These are phyloP conservation scores for Oenanthe melanoleuca DNA, from an alignment of 2,113 vertebrate species.

Conservation along the genomic window DNA sequence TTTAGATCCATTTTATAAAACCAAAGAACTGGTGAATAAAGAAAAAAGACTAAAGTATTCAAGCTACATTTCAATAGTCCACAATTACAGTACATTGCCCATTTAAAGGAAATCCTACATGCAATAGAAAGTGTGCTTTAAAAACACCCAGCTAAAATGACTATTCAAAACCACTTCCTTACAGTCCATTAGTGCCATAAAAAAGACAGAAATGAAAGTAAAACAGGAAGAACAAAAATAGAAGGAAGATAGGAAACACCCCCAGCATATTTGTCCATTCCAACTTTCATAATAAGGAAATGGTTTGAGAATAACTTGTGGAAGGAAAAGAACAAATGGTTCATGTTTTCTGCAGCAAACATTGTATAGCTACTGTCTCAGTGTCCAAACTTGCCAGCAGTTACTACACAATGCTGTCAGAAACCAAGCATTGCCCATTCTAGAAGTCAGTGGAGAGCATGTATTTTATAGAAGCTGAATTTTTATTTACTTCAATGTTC, in stretches of 20 bases:
- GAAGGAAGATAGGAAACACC: not conserved
- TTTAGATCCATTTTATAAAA: not conserved
- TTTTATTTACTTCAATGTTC: not conserved
- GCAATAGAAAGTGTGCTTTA: not conserved
- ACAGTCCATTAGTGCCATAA: not conserved
- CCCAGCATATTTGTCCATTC: not conserved
- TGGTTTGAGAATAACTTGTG: not conserved
- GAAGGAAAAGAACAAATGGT: not conserved
- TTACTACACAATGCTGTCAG: not conserved
- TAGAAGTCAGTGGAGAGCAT: not conserved
- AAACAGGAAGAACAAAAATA: constrained; percentile 43
- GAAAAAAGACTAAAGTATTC: not conserved
- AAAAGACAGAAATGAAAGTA: constrained; percentile 22
- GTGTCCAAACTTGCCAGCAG: not conserved
- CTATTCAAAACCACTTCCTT: not conserved
- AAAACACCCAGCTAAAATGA: not conserved
- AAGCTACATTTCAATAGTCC: not conserved
- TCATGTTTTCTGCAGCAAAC: not conserved
- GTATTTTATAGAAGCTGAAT: not conserved
- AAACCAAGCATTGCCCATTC: not conserved
- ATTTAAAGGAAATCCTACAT: not conserved
- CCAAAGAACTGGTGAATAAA: not conserved
- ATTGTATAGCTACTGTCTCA: not conserved
- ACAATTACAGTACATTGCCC: not conserved
- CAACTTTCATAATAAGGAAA: not conserved